These are phyloP conservation scores for Chrysemys picta DNA, from an alignment of 2,113 vertebrate species.

Conservation along the genomic window DNA sequence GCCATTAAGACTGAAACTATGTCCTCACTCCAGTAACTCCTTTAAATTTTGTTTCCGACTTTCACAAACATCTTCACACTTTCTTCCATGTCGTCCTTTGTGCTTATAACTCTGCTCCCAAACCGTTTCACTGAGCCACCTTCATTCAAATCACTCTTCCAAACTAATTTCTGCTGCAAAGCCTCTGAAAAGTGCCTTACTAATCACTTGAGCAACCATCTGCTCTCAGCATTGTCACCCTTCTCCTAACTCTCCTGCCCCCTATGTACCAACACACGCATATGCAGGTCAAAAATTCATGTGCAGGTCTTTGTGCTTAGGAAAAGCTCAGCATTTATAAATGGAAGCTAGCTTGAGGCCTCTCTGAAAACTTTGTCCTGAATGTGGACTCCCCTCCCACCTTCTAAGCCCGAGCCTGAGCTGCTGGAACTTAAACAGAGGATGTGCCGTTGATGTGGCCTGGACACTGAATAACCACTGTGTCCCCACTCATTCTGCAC, in stretches of 20 bases:
- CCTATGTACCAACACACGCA: neutral
- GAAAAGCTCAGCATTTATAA: neutral
- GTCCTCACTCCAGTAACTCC: neutral
- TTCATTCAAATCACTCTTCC: too few species aligned
- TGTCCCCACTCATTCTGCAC: neutral
- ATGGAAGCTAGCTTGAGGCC: neutral
- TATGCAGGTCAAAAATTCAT: neutral
- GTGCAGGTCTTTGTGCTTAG: neutral
- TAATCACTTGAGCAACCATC: neutral
- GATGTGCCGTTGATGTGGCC: neutral
- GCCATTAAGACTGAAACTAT: neutral
- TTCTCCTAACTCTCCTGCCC: neutral
- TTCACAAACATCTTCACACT: neutral
- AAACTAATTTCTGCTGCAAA: neutral
- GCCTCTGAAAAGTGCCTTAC: neutral
- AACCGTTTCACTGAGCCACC: neutral
- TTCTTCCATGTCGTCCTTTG: neutral
- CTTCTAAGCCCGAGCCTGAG: neutral
- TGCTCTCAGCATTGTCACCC: neutral
- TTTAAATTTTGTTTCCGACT: neutral
- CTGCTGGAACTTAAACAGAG: neutral
- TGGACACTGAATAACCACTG: neutral
- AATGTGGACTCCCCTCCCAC: neutral
- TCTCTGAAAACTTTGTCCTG: neutral
- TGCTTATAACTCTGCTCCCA: neutral